Evolutionary conservation across 1,140 invertebrate genomes (phyloP).

Genomic region (Drosophila baimaii): DNA sequence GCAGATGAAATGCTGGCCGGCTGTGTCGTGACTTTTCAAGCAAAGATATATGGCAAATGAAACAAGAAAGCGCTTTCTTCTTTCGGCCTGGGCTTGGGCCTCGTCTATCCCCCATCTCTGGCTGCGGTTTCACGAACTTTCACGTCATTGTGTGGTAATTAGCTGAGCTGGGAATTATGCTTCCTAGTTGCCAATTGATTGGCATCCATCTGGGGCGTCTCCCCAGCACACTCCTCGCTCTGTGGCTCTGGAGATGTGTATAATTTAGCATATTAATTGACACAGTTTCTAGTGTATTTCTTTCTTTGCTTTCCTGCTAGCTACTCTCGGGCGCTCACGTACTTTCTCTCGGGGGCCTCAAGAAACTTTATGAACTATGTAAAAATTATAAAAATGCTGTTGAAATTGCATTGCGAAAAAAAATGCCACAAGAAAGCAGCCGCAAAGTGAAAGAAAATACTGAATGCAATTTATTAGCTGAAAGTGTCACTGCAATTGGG

Average conservation of each 20-base stretch:
- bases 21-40: slow-evolving; percentile 61
- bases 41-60: slow-evolving; percentile 62
- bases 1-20: slow-evolving; percentile 55
- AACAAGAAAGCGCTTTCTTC: slow-evolving; percentile 68
- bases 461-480: slow-evolving; percentile 75
- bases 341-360: slow-evolving; percentile 65
- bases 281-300: slow-evolving; percentile 69
- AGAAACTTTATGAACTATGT: slow-evolving; percentile 80
- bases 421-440: slow-evolving; percentile 66
- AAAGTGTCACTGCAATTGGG: slow-evolving; percentile 74
- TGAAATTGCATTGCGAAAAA: slow-evolving; percentile 44
- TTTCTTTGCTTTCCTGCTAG: slow-evolving; percentile 34
- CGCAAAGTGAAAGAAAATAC: slow-evolving; percentile 76
- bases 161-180: slow-evolving; percentile 79
- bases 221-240: slow-evolving; percentile 1
- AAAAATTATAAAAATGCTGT: slow-evolving; percentile 69
- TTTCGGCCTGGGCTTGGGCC: slow-evolving; percentile 29
- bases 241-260: slow-evolving; percentile 54
- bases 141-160: slow-evolving; percentile 78
- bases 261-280: slow-evolving; percentile 83
- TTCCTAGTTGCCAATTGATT: slow-evolving; percentile 81
- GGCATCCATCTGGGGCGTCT: slow-evolving; percentile 77
- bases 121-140: slow-evolving; percentile 62
- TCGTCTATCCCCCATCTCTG: slow-evolving; percentile 20
- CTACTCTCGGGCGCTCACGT: slow-evolving; percentile 60